Conservation (phyloP, 2,113 vertebrate genomes). For the Chiloscyllium plagiosum region DNA sequence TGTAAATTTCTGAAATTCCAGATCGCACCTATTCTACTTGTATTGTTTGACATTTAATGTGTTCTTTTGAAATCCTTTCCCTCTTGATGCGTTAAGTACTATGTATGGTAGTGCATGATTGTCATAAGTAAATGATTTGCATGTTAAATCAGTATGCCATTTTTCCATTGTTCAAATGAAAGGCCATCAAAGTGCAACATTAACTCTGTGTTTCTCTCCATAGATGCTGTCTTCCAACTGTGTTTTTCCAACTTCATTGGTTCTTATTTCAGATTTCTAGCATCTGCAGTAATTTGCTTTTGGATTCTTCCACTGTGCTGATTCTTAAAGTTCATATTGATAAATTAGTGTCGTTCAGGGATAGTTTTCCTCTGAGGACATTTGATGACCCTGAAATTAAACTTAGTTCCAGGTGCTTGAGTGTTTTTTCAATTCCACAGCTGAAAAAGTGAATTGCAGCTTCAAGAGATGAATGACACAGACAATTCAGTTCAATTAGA, state of each 20-base stretch:
- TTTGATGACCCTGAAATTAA: neutral
- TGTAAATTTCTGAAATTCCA: neutral
- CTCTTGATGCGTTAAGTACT: neutral
- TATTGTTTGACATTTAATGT: neutral
- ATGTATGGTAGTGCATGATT: neutral
- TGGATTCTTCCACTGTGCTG: neutral
- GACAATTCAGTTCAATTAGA: neutral
- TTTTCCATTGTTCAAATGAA: neutral
- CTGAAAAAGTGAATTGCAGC: neutral
- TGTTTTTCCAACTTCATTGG: no score
- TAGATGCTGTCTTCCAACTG: no score
- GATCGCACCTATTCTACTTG: neutral
- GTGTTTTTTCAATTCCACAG: neutral
- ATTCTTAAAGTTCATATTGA: neutral
- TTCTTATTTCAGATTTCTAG: no score
- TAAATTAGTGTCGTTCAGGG: neutral
- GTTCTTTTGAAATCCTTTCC: neutral
- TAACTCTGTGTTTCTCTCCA: no score
- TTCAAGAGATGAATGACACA: neutral
- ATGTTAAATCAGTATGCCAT: neutral
- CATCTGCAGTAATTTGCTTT: no score
- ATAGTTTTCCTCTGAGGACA: neutral
- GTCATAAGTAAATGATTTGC: neutral
- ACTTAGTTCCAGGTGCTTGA: neutral
- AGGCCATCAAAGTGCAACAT: no score